Conservation (phyloP, 1,140 invertebrate species). For the Capitella teleta region DNA sequence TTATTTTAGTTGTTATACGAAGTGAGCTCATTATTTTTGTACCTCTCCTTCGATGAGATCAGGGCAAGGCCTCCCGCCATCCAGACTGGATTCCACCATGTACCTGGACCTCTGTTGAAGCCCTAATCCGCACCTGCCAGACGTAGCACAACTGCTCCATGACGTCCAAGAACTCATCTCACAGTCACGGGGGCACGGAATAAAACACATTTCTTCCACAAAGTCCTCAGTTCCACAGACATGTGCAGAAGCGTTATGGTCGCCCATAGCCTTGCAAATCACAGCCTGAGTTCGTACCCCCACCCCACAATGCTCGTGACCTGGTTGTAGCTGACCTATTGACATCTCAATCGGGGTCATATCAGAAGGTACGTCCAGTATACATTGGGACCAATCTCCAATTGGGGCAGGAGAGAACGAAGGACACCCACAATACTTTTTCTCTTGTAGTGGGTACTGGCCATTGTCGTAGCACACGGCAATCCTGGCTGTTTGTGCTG, state of each 20-base stretch:
- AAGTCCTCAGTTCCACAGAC: constrained; percentile 4
- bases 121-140: constrained; percentile 8
- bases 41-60: constrained; percentile 6
- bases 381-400: constrained; percentile 5
- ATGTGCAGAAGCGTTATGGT: background rate
- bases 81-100: constrained; percentile 8
- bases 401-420: background rate
- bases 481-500: constrained; percentile 1
- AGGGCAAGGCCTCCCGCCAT: constrained; percentile 13
- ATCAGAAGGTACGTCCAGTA: background rate
- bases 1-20: too few species aligned
- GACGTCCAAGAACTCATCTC: constrained; percentile 8
- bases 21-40: too few species aligned
- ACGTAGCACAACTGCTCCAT: constrained; percentile 8
- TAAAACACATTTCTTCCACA: constrained; percentile 12
- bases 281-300: constrained; percentile 1
- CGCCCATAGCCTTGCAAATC: background rate
- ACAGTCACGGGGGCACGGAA: constrained; percentile 12
- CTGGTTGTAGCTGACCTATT: constrained; percentile 1
- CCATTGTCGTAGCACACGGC: constrained; percentile 3
- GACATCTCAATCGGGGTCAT: background rate
- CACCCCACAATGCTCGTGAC: constrained; percentile 5
- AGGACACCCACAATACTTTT: background rate
- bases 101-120: constrained; percentile 2
- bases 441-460: constrained; percentile 4